These are phyloP conservation scores for Tyria jacobaeae DNA, from an alignment of 2,888 invertebrate species.

Conservation along the genomic window DNA sequence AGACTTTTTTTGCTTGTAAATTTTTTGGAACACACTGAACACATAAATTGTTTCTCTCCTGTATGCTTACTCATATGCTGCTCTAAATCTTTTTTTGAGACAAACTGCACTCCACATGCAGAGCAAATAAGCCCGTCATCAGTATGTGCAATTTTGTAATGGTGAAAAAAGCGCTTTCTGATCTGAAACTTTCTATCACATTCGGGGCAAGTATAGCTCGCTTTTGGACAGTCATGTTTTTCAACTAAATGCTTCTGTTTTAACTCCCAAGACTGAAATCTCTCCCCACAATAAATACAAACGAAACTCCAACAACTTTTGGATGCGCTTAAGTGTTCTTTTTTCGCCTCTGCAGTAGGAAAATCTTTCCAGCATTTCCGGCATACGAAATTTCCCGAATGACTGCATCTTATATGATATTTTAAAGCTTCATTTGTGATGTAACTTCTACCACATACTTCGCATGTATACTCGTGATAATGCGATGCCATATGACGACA, in stretches of 20 bases:
- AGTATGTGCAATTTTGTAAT: constrained; percentile 69
- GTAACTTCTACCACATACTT: constrained; percentile 73
- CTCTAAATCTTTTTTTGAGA: constrained; percentile 60
- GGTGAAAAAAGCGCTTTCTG: constrained; percentile 68
- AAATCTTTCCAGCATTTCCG: constrained; percentile 76
- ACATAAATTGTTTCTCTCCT: constrained; percentile 76
- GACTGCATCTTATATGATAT: constrained; percentile 70
- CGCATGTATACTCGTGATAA: constrained; percentile 72
- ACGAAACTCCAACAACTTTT: constrained; percentile 69
- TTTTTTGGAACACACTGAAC: constrained; percentile 77
- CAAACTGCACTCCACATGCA: constrained; percentile 69
- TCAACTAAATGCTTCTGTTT: constrained; percentile 69
- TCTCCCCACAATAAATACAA: constrained; percentile 69
- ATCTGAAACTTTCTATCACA: constrained; percentile 61
- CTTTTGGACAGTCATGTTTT: constrained; percentile 59
- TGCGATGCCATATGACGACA: constrained; percentile 74
- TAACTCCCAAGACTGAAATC: constrained; percentile 73
- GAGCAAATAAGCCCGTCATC: constrained; percentile 66
- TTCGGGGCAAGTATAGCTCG: constrained; percentile 68
- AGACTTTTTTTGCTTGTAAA: constrained; percentile 82
- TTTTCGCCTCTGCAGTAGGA: constrained; percentile 60
- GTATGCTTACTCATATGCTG: constrained; percentile 82
- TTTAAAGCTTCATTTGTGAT: constrained; percentile 69
- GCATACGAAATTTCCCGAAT: constrained; percentile 66
- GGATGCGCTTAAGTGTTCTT: constrained; percentile 62